Evolutionary conservation across 1,140 invertebrate species (phyloP), one percentile per base, ranked within the genome.

Genomic region (Drosophila albomicans): DNA sequence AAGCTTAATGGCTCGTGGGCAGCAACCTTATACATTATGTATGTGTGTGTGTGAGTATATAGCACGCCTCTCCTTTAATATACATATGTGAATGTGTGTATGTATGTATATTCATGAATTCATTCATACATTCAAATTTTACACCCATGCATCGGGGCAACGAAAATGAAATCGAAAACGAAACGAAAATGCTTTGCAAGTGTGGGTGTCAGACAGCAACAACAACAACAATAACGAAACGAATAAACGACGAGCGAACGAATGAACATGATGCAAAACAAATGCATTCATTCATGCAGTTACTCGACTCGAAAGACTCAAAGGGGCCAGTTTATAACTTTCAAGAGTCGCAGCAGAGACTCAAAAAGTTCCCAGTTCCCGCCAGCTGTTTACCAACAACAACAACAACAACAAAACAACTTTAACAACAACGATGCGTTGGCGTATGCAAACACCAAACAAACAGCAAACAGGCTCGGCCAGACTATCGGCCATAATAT

Each of bases 131-230:
- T 58, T 46, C 56, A 65, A 52, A 73, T 46, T 25, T 59, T 75
- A 82, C 78, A 80, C 77, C 74, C 81, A 85, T 66, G 66, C 73
- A 70, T 38, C 59, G 56, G 68, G 64, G 68, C 75, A 78, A 82
- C 45, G 75, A 86, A 87, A 79, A 75, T 28, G 72, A 75, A 75
- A 75, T 69, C 72, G 58, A 70, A 62, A 48, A 45, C 25, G 11
- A 56, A 63, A 32, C 28, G 11, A 57, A 67, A 67, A 75, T 71
- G 63, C 58, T 76, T 75, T 66, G n/a, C 62, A 72, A 67, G 82
- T 86, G 82, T 86, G 82, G 82, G 82, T 81, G 64, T 63, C 70
- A 68, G 76, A 61, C 77, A 41, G 51, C 79, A 74, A 61, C 66
- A 64, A 56, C 45, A 58, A 41, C 68, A 77, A 8, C 58, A 35